Evolutionary conservation across 2,113 vertebrate genomes (phyloP).

Genomic region (Perognathus longimembris): DNA sequence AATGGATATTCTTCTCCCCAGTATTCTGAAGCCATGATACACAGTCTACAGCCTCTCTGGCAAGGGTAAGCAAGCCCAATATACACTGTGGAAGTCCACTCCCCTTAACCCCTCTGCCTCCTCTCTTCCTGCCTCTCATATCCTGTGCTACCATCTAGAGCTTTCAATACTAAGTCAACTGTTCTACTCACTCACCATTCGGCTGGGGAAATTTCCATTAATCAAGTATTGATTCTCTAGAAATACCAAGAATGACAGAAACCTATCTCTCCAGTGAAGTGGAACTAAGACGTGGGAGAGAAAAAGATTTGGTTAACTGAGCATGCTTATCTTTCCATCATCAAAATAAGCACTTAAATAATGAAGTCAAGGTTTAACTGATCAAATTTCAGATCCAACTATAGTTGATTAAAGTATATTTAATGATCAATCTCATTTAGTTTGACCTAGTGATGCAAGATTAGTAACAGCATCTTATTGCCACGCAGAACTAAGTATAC

Average conservation of each 20-base stretch:
- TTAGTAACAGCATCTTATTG: background rate
- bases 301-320: background rate
- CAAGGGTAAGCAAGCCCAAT: rapidly evolving
- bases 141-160: background rate
- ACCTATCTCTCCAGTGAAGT: background rate
- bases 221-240: background rate
- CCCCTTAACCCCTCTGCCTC: rapidly evolving
- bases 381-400: background rate
- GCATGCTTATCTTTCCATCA: background rate
- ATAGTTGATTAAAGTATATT: background rate
- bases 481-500: background rate
- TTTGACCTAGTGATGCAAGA: background rate
- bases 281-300: background rate
- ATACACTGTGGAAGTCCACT: rapidly evolving
- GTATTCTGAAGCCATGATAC: background rate
- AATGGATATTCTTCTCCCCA: background rate
- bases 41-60: rapidly evolving
- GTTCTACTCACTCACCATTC: background rate
- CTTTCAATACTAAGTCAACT: background rate
- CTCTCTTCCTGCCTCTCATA: background rate
- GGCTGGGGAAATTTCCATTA: background rate
- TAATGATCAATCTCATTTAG: background rate
- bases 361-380: background rate
- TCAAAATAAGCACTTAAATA: background rate
- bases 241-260: background rate